Conservation (phyloP, 2,113 vertebrate genomes). For the Paradisaea rubra region DNA sequence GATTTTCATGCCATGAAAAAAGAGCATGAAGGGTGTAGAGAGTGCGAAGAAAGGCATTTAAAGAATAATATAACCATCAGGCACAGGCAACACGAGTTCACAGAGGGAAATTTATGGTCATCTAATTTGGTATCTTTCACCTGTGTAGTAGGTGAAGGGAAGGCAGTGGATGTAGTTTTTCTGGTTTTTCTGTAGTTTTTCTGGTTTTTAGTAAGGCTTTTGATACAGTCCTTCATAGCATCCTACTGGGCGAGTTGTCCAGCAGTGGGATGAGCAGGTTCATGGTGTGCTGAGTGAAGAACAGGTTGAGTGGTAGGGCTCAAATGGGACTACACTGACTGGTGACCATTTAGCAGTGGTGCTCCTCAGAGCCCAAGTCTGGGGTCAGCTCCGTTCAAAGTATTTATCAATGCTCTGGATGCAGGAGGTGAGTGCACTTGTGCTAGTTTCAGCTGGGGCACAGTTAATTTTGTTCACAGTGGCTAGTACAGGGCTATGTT, state of each 20-base stretch:
- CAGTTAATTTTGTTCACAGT: neutral
- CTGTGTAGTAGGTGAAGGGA: neutral
- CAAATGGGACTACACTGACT: neutral
- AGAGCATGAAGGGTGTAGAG: neutral
- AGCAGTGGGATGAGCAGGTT: neutral
- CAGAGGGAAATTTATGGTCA: neutral
- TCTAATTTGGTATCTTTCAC: neutral
- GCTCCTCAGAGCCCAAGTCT: neutral
- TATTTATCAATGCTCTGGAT: neutral
- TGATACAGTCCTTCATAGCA: neutral
- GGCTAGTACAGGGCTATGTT: neutral
- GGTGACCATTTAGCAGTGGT: neutral
- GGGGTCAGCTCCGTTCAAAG: neutral
- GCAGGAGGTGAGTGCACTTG: neutral
- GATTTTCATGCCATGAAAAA: neutral
- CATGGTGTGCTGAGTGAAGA: accelerated
- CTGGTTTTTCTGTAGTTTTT: neutral
- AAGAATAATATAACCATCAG: neutral
- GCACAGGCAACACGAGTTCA: neutral
- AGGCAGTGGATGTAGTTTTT: neutral
- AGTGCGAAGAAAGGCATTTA: neutral
- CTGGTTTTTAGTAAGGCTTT: neutral
- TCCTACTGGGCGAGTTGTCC: neutral
- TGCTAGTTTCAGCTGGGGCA: neutral
- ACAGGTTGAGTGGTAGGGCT: neutral